phyloP scores from a whole-genome alignment of 2,888 invertebrate genomes.

The Dromius quadrimaculatus region DNA sequence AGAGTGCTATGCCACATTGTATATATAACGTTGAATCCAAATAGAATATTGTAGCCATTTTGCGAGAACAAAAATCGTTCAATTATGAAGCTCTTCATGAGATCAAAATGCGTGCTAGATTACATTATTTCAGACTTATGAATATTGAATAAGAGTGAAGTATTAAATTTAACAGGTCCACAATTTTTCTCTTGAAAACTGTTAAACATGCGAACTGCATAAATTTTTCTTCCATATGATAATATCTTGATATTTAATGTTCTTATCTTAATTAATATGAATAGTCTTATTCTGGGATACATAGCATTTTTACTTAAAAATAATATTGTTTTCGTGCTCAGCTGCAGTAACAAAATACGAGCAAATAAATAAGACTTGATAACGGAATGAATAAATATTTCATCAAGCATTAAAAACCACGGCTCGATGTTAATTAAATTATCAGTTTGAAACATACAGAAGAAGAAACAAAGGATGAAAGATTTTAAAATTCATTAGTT shows the following conservation, averaged over 20 bases:
- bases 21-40: too few species aligned
- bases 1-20: too few species aligned
- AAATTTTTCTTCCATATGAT: constrained; percentile 5
- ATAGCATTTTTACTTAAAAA: constrained; percentile 15
- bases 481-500: constrained; percentile 28
- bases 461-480: constrained; percentile 9
- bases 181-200: too few species aligned
- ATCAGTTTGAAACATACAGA: constrained; percentile 19
- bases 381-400: constrained; percentile 27
- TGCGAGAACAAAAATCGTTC: too few species aligned
- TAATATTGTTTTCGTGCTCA: constrained; percentile 28
- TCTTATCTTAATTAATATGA: constrained; percentile 17
- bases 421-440: constrained; percentile 29
- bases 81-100: too few species aligned
- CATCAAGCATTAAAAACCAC: constrained; percentile 30
- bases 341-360: constrained; percentile 17
- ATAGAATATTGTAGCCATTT: too few species aligned
- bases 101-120: too few species aligned
- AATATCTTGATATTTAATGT: neutral
- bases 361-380: constrained; percentile 30
- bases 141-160: constrained; percentile 2
- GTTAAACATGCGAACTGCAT: constrained; percentile 12
- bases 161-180: too few species aligned
- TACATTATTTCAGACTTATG: too few species aligned
- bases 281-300: constrained; percentile 18